A percentile compares a stretch with the other conserved stretches of the same genome.
These are phyloP conservation scores for Dromas ardeola DNA, from an alignment of 2,113 vertebrate species.

Conservation along the genomic window DNA sequence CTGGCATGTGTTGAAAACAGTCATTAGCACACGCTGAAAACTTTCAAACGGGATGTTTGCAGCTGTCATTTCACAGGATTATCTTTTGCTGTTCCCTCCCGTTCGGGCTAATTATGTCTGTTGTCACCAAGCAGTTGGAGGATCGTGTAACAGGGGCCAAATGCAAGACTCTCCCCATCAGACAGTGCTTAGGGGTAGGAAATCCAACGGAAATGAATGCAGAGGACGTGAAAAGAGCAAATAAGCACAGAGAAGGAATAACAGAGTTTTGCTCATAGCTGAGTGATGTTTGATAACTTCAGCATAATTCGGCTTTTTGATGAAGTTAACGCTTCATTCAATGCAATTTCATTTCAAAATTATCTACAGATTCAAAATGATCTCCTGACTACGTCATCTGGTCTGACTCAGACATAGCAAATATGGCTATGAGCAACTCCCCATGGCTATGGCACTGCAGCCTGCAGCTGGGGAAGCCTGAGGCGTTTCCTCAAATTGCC, in stretches of 20 bases:
- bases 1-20: slow-evolving; percentile 66
- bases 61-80: slow-evolving; percentile 69
- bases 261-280: not conserved
- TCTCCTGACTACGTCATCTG: not conserved
- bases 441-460: not conserved
- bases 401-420: slow-evolving; percentile 28
- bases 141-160: not conserved
- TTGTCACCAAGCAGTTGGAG: slow-evolving; percentile 27
- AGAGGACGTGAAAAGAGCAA: not conserved
- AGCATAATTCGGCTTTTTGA: slow-evolving; percentile 3
- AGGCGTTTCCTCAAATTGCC: not conserved
- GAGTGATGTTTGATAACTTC: not conserved
- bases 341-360: slow-evolving; percentile 66
- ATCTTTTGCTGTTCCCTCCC: slow-evolving; percentile 51
- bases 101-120: slow-evolving; percentile 52
- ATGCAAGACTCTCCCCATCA: not conserved
- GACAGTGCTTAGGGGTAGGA: not conserved
- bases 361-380: slow-evolving; percentile 16
- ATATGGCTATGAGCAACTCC: slow-evolving; percentile 23
- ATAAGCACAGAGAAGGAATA: not conserved
- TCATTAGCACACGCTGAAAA: slow-evolving; percentile 51
- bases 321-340: slow-evolving; percentile 54
- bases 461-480: not conserved
- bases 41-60: slow-evolving; percentile 64
- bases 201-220: not conserved